Conservation (phyloP, 92 coral and sea anemone genomes). For the Pocillopora meandrina region DNA sequence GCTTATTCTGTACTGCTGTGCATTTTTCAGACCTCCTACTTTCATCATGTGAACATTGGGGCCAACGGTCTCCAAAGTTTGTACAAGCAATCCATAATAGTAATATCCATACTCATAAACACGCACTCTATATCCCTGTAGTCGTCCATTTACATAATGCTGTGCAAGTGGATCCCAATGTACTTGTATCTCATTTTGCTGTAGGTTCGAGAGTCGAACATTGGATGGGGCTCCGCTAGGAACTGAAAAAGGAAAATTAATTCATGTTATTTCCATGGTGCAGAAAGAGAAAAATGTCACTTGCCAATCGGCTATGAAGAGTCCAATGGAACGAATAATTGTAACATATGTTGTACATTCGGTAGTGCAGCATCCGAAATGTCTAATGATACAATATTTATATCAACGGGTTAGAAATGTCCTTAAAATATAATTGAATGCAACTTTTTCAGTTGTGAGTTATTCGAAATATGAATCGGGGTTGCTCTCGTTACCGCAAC, state of each 20-base stretch:
- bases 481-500: too few relatives aligned
- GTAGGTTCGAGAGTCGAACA: not conserved
- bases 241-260: not conserved
- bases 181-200: not conserved
- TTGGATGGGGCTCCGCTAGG: not conserved
- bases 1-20: not conserved
- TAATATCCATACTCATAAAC: not conserved
- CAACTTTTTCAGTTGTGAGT: too few relatives aligned
- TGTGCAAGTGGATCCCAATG: constrained; percentile 4
- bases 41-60: not conserved
- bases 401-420: too few relatives aligned
- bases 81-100: not conserved
- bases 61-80: not conserved
- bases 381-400: too few relatives aligned
- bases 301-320: too few relatives aligned
- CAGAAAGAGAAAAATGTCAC: too few relatives aligned
- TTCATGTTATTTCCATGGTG: too few relatives aligned
- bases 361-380: too few relatives aligned
- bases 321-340: too few relatives aligned
- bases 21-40: not conserved
- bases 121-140: not conserved
- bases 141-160: constrained; percentile 2
- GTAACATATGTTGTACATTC: too few relatives aligned
- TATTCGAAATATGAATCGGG: too few relatives aligned
- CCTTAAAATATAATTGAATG: too few relatives aligned